phyloP scores from a whole-genome alignment of 2,113 vertebrate genomes.

The Thalassarche chlororhynchos region DNA sequence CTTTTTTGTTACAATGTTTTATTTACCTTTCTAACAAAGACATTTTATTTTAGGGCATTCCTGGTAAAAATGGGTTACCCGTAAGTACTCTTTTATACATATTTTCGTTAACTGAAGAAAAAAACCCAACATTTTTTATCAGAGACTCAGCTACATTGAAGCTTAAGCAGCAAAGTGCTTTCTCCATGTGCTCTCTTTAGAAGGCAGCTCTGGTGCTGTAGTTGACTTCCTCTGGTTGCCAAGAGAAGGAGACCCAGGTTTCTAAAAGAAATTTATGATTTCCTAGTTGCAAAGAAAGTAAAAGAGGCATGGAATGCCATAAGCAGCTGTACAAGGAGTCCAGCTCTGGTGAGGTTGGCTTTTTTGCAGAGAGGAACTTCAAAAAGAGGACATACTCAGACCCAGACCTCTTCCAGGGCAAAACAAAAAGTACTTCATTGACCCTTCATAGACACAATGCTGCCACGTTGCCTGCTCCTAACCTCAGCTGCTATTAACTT shows the following conservation, averaged over 20 bases:
- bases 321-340: background rate
- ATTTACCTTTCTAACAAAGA: background rate
- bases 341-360: background rate
- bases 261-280: background rate
- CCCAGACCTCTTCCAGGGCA: background rate
- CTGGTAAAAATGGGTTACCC: background rate
- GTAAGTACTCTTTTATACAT: background rate
- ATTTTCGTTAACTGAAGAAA: background rate
- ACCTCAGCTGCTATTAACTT: background rate
- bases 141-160: background rate
- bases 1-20: background rate
- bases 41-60: constrained; percentile 21
- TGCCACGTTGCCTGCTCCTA: background rate
- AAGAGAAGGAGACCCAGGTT: background rate
- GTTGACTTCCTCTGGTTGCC: background rate
- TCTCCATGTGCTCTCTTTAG: background rate
- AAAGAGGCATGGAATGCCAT: background rate
- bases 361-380: background rate
- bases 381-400: background rate
- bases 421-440: background rate
- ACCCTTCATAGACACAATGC: background rate
- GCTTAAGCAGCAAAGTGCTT: background rate
- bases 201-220: background rate
- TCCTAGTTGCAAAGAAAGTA: background rate
- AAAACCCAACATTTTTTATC: background rate